Base-by-base conservation (phyloP, 2,797 vertebrate genomes). In the Pterois miles region DNA sequence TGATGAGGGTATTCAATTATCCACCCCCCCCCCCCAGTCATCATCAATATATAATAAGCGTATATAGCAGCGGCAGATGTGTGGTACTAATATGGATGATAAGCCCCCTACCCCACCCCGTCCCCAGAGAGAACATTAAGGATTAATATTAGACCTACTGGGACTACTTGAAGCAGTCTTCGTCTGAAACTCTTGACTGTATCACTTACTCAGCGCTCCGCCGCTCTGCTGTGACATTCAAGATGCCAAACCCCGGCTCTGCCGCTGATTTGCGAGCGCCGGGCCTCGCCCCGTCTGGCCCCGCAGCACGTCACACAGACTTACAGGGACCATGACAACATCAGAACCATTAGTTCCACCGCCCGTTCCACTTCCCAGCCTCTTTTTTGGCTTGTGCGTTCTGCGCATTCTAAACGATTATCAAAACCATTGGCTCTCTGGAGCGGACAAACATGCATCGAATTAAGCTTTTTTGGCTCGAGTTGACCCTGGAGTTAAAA, bases 31-130 rank as follows among this genome's bases (percentile, higher is more conserved):
- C 73, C 65, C 54, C 76, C 62, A 29, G 7, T 18, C 20, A 4
- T 82, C 92, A 93, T 93, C 91, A 92, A 93, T 94, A 93, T 90
- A 89, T 93, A 91, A 94, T 92, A 85, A 86, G 86, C 27, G 8
- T 82, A 86, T 86, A 81, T 81, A 89, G 85, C 85, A 67, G 73
- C 65, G 64, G 85, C 91, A 93, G 91, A 93, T 93, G 91, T 90
- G 90, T 65, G 88, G 76, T 27, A 70, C 81, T 90, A 91, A 87
- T 87, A 81, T 82, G 88, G 87, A 83, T 22, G 63, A 85, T 88
- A 88, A 89, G 59, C 83, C 83, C 65, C 36, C 38, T n/a, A n/a
- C 23, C n/a, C 8, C 6, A 1, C 2, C 22, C 63, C n/a, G n/a
- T n/a, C n/a, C 85, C 89, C 69, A 66, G 71, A 78, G 86, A 88